Conservation (phyloP, 2,888 invertebrate genomes). For the Cheilosia vulpina region DNA sequence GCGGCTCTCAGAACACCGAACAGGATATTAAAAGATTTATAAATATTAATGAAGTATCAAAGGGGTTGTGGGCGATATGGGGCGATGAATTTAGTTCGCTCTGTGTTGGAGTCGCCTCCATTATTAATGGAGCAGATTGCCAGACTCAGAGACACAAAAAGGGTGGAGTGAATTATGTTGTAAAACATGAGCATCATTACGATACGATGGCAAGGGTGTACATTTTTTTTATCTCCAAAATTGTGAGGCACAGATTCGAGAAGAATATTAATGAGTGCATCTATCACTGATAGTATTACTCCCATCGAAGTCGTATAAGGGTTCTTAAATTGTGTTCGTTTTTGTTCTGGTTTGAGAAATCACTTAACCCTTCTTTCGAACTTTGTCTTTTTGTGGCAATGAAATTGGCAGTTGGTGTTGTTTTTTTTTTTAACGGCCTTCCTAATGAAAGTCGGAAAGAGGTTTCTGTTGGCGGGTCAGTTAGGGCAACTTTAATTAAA, state of each 20-base stretch:
- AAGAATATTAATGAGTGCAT: conserved; percentile 67
- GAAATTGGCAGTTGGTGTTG: not conserved
- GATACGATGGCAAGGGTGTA: not conserved
- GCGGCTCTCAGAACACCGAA: conserved; percentile 4
- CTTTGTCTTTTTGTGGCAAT: not conserved
- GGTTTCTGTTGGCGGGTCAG: too few species aligned
- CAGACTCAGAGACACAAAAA: conserved; percentile 17
- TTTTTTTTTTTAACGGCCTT: not conserved
- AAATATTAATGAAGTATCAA: conserved; percentile 69
- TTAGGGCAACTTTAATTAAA: too few species aligned
- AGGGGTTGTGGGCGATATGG: conserved; percentile 16
- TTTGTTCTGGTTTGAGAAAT: conserved; percentile 20
- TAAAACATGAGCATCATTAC: conserved; percentile 65
- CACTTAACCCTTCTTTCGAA: conserved; percentile 26
- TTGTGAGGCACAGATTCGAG: conserved; percentile 58
- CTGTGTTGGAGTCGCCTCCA: conserved; percentile 35
- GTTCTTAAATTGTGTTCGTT: conserved; percentile 25
- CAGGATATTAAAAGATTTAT: conserved; percentile 68
- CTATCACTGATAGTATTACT: conserved; percentile 59
- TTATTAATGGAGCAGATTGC: conserved; percentile 44
- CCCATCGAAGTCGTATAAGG: conserved; percentile 48
- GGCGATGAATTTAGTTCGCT: conserved; percentile 33
- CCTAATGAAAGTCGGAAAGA: not conserved
- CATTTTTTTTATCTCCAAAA: conserved; percentile 36
- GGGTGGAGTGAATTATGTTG: conserved; percentile 65